Evolutionary conservation across 2,888 invertebrate species (phyloP).

Genomic region (Azorinus chamasolen): DNA sequence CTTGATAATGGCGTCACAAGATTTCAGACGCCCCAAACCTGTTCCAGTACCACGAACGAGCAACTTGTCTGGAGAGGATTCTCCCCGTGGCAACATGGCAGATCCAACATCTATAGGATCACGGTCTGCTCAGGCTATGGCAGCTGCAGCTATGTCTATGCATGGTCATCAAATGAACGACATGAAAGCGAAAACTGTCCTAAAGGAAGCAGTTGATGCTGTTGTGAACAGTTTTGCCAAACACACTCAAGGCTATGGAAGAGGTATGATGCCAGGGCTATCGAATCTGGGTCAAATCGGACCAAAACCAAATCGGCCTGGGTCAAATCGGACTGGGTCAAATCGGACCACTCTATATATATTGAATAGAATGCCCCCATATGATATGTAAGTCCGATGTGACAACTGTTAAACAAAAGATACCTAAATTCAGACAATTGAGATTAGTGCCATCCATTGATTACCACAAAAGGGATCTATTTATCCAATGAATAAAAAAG

Average conservation of each 20-base stretch:
- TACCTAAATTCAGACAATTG: no score
- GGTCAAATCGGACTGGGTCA: no score
- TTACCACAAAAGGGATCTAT: no score
- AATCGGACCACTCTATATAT: no score
- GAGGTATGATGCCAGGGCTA: slow-evolving; percentile 88
- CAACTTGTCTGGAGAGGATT: slow-evolving; percentile 31
- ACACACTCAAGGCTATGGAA: slow-evolving; percentile 91
- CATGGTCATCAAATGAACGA: slow-evolving; percentile 73
- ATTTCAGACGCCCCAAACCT: slow-evolving; percentile 49
- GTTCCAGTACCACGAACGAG: slow-evolving; percentile 60
- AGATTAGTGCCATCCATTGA: no score
- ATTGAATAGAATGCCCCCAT: no score
- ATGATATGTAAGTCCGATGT: no score
- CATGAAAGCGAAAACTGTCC: slow-evolving; percentile 84
- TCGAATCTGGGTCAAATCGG: no score
- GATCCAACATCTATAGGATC: slow-evolving; percentile 52
- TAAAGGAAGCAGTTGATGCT: slow-evolving; percentile 91
- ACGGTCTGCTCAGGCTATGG: slow-evolving; percentile 67
- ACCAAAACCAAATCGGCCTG: no score
- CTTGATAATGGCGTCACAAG: slow-evolving; percentile 48
- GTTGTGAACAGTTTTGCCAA: slow-evolving; percentile 92
- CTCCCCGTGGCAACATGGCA: slow-evolving; percentile 46
- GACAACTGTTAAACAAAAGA: no score
- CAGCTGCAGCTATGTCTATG: slow-evolving; percentile 64
- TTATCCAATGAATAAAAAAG: no score